These are phyloP conservation scores for Heterotilapia buettikoferi DNA, from an alignment of 2,113 vertebrate genomes.

Conservation along the genomic window DNA sequence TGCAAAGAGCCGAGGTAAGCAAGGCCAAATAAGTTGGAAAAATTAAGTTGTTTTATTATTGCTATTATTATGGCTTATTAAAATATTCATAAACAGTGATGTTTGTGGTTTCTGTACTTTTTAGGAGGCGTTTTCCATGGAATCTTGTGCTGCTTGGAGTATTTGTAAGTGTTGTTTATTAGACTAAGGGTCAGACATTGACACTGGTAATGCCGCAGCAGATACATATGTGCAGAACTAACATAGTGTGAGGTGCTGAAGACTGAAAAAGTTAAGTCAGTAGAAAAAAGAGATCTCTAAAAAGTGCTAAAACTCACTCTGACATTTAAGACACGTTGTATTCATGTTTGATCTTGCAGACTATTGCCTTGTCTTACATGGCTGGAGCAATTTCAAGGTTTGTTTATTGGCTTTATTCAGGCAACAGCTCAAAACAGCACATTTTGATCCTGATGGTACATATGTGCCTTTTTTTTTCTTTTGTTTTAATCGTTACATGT, in stretches of 20 bases:
- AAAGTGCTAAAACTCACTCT: neutral
- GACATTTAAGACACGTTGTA: neutral
- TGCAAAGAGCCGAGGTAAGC: conserved; percentile 88
- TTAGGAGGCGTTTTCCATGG: conserved; percentile 90
- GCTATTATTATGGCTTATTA: neutral
- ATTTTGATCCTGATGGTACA: neutral
- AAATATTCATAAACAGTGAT: neutral
- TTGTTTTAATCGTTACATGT: neutral
- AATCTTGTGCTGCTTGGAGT: conserved; percentile 85
- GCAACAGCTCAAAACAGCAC: neutral
- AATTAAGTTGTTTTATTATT: neutral
- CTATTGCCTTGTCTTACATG: conserved; percentile 88
- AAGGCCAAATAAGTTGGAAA: neutral
- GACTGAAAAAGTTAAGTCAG: neutral
- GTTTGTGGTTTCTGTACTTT: neutral
- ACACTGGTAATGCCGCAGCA: neutral
- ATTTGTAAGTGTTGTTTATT: conserved; percentile 80
- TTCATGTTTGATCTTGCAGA: conserved; percentile 66
- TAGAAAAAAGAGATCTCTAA: neutral
- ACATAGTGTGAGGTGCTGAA: neutral
- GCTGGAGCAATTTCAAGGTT: conserved; percentile 88
- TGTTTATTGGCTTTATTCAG: neutral
- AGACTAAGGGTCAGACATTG: neutral
- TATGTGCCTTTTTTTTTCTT: neutral
- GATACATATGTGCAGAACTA: neutral